Base-by-base conservation (phyloP, 1,140 invertebrate species). In the Plectrocnemia conspersa region DNA sequence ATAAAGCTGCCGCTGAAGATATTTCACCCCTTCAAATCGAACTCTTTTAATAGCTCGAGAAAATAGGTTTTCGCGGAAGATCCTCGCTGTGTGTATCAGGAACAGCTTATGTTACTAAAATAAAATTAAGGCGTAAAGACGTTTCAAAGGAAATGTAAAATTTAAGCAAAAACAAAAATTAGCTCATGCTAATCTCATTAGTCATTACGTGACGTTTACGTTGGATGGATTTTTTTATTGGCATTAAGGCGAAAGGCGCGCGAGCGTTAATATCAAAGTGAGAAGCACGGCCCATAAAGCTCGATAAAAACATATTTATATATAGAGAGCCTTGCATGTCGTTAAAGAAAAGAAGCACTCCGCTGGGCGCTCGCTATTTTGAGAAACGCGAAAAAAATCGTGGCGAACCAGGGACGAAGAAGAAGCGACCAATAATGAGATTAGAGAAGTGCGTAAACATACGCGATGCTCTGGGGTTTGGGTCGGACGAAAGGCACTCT, bases 401-500 rank as follows among this genome's bases (percentile, higher is more conserved):
- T 10, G 27, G 45, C 32, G 35, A 32, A 19, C 27, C 16, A 19
- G 35, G 29, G 7, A 9, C 40, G 19, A 21, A 29, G 45, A 47
- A 47, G 19, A 35, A 47, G 35, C n/a, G 32, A 47, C 29, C 45
- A 35, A 47, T 47, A 47, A 47, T 47, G 29, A 47, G 45, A 47
- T 47, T 47, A 47, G 45, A 19, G 21, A n/a, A 46, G 29, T 47
- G 29, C 21, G 45, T 29, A 32, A 16, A 13, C 42, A n/a, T n/a
- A n/a, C n/a, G n/a, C n/a, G n/a, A n/a, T n/a, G 23, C 23, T 23
- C 13, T 15, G 19, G 24, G 23, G 3, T 11, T n/a, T n/a, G n/a
- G n/a, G n/a, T n/a, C n/a, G n/a, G n/a, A n/a, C 7, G 9, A 40
- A 40, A 40, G 21, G 11, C 13, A 40, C 36, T n/a, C 6, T 19